phyloP scores from a whole-genome alignment of 2,888 invertebrate species.

The Subacronicta megacephala region DNA sequence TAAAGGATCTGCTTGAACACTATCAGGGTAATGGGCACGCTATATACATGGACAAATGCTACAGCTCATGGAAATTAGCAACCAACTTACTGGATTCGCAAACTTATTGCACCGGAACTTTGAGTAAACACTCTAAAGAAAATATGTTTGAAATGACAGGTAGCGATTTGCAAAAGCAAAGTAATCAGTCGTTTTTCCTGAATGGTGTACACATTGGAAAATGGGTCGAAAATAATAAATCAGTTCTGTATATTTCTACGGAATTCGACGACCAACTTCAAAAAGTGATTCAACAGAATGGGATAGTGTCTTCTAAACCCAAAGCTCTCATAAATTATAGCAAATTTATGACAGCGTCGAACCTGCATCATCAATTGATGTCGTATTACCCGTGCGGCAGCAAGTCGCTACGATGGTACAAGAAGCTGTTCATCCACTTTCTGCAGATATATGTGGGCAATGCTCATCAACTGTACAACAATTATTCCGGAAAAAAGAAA shows the following conservation, averaged over 20 bases:
- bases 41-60: constrained; percentile 40
- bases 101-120: constrained; percentile 39
- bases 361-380: constrained; percentile 27
- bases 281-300: neutral
- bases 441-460: constrained; percentile 25
- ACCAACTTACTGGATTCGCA: constrained; percentile 16
- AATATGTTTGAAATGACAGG: constrained; percentile 15
- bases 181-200: constrained; percentile 9
- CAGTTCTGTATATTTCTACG: constrained; percentile 24
- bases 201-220: constrained; percentile 25
- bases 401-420: constrained; percentile 9
- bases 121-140: constrained; percentile 19
- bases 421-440: constrained; percentile 17
- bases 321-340: constrained; percentile 21
- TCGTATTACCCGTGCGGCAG: constrained; percentile 18
- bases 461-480: constrained; percentile 19
- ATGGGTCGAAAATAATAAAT: constrained; percentile 19
- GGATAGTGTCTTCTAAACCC: constrained; percentile 3
- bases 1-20: constrained; percentile 14
- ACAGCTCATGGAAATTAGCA: constrained; percentile 28
- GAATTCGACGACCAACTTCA: constrained; percentile 19
- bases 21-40: constrained; percentile 18
- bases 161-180: neutral
- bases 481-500: constrained; percentile 14
- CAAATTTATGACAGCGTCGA: constrained; percentile 21